Evolutionary conservation across 1,140 invertebrate genomes (phyloP).

Genomic region (Hypothenemus hampei): DNA sequence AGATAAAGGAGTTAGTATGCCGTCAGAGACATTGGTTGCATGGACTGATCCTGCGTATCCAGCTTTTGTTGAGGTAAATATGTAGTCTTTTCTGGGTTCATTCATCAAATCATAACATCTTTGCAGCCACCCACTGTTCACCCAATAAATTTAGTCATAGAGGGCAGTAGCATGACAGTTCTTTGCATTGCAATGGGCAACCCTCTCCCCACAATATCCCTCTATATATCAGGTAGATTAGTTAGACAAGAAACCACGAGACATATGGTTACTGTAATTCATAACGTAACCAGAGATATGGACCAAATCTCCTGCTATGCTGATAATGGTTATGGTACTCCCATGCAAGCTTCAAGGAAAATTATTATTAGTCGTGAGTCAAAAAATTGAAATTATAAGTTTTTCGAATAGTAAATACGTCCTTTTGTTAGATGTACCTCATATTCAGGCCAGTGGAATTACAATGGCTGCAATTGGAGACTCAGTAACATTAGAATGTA

Average conservation of each 20-base stretch:
- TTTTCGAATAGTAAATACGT: background rate
- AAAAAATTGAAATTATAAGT: too few species aligned
- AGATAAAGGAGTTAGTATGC: slow-evolving; percentile 60
- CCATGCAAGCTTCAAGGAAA: slow-evolving; percentile 71
- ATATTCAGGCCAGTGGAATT: slow-evolving; percentile 66
- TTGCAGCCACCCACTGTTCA: slow-evolving; percentile 72
- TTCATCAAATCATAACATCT: slow-evolving; percentile 9
- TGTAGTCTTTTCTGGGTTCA: too few species aligned
- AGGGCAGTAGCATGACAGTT: slow-evolving; percentile 78
- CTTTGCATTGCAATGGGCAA: slow-evolving; percentile 76
- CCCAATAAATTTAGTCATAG: slow-evolving; percentile 72
- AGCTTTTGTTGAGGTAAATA: slow-evolving; percentile 80
- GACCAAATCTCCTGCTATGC: slow-evolving; percentile 78
- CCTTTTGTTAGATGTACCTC: slow-evolving; percentile 60
- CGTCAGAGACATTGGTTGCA: slow-evolving; percentile 72
- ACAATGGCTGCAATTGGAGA: slow-evolving; percentile 68
- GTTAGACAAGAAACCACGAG: slow-evolving; percentile 69
- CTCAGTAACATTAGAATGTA: slow-evolving; percentile 66
- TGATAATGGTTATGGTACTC: slow-evolving; percentile 78
- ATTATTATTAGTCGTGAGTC: slow-evolving; percentile 77
- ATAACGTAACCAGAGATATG: slow-evolving; percentile 77
- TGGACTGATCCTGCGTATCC: slow-evolving; percentile 84
- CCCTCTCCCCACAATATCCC: slow-evolving; percentile 73
- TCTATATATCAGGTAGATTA: slow-evolving; percentile 70
- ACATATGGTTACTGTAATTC: slow-evolving; percentile 75